Evolutionary conservation across 1,140 invertebrate genomes (phyloP), one percentile per base, ranked within the genome.

Genomic region (Anastrepha ludens): DNA sequence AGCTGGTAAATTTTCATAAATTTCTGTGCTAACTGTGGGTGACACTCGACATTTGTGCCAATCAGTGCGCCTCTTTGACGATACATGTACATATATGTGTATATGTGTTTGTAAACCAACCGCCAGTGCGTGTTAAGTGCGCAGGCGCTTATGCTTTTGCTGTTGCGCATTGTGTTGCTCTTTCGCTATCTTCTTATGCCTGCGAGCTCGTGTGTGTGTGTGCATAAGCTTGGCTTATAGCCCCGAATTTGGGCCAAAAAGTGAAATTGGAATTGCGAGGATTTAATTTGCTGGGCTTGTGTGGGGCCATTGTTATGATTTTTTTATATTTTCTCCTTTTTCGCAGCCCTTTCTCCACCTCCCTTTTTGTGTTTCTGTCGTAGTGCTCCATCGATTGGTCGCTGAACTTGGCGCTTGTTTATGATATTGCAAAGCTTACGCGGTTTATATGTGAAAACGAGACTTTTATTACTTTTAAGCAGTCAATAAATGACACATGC

Each of bases 401-500:
- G 47, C n/a, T 81, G 20, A 81, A 55, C 74, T 55, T 15, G 74
- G 7, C 20, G 74, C 11, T 81, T 81, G 74, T 81, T 81, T 81
- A 81, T 81, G 74, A 81, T 81, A 81, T 81, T 81, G 74, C 47
- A 29, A 29, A 55, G 74, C 47, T 58, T 81, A 55, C 74, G 74
- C 60, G 50, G 8, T 81, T 81, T 58, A 8, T 29, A 81, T 81
- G 74, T 81, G 74, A 81, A 81, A 81, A 55, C 74, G 74, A 81
- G 74, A 81, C 74, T 58, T 81, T 81, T 81, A 55, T 81, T 58
- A 55, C 47, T 29, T 81, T 55, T 55, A 81, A 81, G 47, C 74
- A 81, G 74, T 81, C 74, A 81, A 81, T 81, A 81, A 81, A 29
- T 81, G 74, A 81, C 74, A 81, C 74, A 29, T 29, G 47, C 74